These are phyloP conservation scores for Callinectes sapidus DNA, from an alignment of 2,888 invertebrate genomes.

Conservation along the genomic window DNA sequence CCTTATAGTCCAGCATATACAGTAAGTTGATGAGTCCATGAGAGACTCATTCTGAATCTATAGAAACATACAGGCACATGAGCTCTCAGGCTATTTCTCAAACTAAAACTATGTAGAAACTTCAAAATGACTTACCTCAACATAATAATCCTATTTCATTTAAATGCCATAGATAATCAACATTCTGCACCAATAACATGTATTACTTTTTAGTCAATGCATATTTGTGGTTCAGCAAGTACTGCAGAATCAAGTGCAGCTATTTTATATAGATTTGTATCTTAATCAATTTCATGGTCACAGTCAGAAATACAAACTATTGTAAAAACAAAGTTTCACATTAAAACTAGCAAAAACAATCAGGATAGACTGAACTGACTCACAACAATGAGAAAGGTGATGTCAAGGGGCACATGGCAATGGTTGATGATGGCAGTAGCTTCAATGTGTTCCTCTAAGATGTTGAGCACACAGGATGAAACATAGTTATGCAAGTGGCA, in stretches of 20 bases:
- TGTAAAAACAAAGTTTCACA: not conserved
- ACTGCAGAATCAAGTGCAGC: not conserved
- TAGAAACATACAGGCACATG: not conserved
- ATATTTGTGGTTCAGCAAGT: not conserved
- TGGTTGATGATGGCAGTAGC: conserved; percentile 68
- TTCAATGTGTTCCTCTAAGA: conserved; percentile 68
- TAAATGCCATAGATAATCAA: not conserved
- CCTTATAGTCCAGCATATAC: too few relatives aligned
- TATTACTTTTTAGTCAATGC: not conserved
- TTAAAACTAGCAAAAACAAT: not conserved
- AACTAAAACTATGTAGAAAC: not conserved
- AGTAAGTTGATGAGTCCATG: not conserved
- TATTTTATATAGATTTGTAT: not conserved
- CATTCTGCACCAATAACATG: not conserved
- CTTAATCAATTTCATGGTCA: not conserved
- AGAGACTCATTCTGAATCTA: not conserved
- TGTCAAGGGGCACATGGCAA: conserved; percentile 66
- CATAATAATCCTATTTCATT: not conserved
- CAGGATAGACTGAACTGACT: not conserved
- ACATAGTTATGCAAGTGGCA: conserved; percentile 62
- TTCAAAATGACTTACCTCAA: not conserved
- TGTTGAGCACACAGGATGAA: conserved; percentile 61
- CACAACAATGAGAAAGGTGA: conserved; percentile 61
- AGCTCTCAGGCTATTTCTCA: not conserved
- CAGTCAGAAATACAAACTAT: not conserved